Base-by-base conservation (phyloP, 2,113 vertebrate species). In the Apistogramma diplotaenia region DNA sequence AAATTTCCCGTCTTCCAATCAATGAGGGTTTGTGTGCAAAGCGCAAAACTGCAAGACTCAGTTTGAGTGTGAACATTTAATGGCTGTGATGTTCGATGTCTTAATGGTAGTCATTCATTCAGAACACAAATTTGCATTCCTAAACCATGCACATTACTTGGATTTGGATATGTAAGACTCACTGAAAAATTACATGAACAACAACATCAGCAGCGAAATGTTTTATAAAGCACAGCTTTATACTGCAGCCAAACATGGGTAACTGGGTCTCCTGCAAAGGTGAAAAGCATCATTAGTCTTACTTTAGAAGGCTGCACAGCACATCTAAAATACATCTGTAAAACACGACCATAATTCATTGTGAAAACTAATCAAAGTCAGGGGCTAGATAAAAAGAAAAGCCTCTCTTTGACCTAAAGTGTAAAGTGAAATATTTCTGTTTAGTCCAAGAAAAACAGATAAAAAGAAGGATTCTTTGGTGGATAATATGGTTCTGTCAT, bases 1-100 rank as follows among this genome's bases (percentile, higher is more conserved):
- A 91, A 90, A 92, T 93, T 91, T 85, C 79, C 84, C 83, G 88
- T 87, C 88, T 85, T 84, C 59, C 3, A 74, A 85, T 90, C 90
- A 90, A 92, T 83, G 71, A 87, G 76, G 71, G 72, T 43, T 75
- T 83, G 54, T 60, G 80, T 25, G 55, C 84, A 79, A 72, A 78
- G 84, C 82, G 87, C 82, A 91, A 85, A 84, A n/a, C 84, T 49
- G 79, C 80, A 72, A 55, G 87, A 86, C 83, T 87, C 10, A 12
- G 74, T 74, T 83, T 86, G 75, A 82, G 71, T 40, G 84, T 82
- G 88, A 84, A 89, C 84, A 84, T 91, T 91, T 87, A 91, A 87
- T 82, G 75, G 80, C 81, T 65, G 58, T 83, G 80, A 80, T 71
- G 35, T 13, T 4, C 86, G 70, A 90, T 75, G 79, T 91, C 87